Percentiles rank a stretch among this genome's conserved stretches.
Conservation (phyloP, 2,797 vertebrate species). For the Microcaecilia unicolor region DNA sequence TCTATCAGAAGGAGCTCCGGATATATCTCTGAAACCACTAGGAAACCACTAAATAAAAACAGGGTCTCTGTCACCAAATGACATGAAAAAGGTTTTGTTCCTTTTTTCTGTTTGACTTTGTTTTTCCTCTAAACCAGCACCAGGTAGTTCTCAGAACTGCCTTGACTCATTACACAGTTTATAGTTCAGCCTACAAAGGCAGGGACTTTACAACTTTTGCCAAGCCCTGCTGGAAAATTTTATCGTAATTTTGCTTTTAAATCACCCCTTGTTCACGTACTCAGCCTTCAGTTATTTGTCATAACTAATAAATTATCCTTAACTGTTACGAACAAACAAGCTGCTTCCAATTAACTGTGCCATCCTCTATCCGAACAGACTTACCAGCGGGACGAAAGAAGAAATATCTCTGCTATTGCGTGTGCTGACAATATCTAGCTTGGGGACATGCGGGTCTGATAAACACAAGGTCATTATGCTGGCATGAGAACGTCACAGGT, state of each 20-base stretch:
- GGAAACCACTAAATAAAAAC: no score
- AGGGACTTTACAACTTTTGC: not conserved
- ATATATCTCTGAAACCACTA: no score
- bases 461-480: constrained; percentile 26
- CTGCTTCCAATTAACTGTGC: constrained; percentile 27
- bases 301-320: constrained; percentile 30
- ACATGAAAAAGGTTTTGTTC: no score
- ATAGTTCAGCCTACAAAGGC: not conserved
- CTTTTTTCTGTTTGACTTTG: no score
- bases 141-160: not conserved
- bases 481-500: constrained; percentile 15
- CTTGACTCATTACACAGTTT: not conserved
- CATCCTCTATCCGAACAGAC: constrained; percentile 15
- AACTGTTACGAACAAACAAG: constrained; percentile 14
- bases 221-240: constrained; percentile 4
- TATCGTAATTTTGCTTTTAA: constrained; percentile 12
- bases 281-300: constrained; percentile 19
- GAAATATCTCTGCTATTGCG: constrained; percentile 23
- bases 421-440: constrained; percentile 5
- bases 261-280: not conserved
- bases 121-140: not conserved
- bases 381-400: constrained; percentile 12
- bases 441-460: constrained; percentile 39
- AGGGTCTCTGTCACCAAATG: no score
- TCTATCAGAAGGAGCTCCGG: no score